Evolutionary conservation across 2,888 invertebrate genomes (phyloP).

Genomic region (Amphipyra tragopoginis): DNA sequence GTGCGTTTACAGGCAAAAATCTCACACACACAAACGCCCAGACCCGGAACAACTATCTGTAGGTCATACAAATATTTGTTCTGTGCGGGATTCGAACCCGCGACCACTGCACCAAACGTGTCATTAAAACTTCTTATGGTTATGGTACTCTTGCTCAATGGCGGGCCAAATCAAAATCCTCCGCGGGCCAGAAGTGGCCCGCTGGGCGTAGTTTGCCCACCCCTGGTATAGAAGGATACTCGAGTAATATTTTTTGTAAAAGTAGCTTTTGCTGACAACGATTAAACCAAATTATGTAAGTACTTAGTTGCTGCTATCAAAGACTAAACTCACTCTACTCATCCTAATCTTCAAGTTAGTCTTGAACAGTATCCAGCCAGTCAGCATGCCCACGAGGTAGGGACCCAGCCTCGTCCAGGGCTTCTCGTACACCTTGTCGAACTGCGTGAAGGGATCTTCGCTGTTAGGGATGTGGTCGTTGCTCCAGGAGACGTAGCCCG

Average conservation of each 20-base stretch:
- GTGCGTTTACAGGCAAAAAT: too few species aligned
- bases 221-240: background rate
- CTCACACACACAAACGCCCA: too few species aligned
- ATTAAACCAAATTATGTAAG: too few species aligned
- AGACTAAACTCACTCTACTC: slow-evolving; percentile 89
- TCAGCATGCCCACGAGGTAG: slow-evolving; percentile 95
- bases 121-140: too few species aligned
- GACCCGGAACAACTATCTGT: too few species aligned
- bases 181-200: too few species aligned
- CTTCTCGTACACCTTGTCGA: slow-evolving; percentile 97
- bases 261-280: background rate
- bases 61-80: too few species aligned
- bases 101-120: too few species aligned
- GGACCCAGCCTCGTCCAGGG: slow-evolving; percentile 96
- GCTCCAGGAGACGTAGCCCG: slow-evolving; percentile 94
- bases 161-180: too few species aligned
- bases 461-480: slow-evolving; percentile 94
- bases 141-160: too few species aligned
- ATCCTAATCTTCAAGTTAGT: slow-evolving; percentile 94
- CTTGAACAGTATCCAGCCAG: slow-evolving; percentile 95
- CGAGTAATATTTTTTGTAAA: background rate
- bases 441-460: slow-evolving; percentile 95
- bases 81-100: too few species aligned
- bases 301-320: background rate
- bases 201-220: too few species aligned